Percentiles rank a stretch among this genome's conserved stretches.
These are phyloP conservation scores for Sciurus vulgaris DNA, from an alignment of 2,797 vertebrate species.

Conservation along the genomic window DNA sequence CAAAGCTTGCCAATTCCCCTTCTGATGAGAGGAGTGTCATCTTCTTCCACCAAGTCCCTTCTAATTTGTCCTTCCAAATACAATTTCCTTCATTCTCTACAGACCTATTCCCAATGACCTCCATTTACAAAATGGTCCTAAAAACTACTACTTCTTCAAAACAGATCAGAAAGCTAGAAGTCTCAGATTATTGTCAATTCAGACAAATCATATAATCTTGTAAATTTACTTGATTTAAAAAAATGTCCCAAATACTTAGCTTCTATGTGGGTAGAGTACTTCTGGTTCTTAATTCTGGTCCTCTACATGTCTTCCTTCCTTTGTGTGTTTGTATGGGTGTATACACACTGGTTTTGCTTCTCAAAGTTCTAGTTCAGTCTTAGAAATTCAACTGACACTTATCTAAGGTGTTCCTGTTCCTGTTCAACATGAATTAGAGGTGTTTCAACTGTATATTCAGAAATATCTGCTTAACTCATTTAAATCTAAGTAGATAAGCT, in stretches of 20 bases:
- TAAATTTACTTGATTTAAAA: not conserved
- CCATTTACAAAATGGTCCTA: not conserved
- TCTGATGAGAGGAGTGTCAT: accelerated
- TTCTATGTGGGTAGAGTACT: not conserved
- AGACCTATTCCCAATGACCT: not conserved
- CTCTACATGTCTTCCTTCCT: not conserved
- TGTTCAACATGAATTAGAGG: not conserved
- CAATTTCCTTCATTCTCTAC: not conserved
- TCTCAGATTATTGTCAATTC: not conserved
- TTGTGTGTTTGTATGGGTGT: not conserved
- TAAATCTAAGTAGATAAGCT: not conserved
- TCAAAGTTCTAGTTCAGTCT: not conserved
- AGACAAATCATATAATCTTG: not conserved
- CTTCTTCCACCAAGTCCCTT: not conserved
- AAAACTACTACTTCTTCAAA: not conserved
- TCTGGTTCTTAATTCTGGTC: not conserved
- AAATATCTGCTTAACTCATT: not conserved
- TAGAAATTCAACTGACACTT: not conserved
- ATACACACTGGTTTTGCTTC: not conserved
- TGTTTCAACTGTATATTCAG: not conserved
- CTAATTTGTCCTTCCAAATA: not conserved
- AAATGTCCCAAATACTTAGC: not conserved
- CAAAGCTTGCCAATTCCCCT: accelerated
- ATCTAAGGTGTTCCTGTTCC: not conserved
- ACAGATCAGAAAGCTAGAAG: not conserved